Evolutionary conservation across 1,140 invertebrate genomes (phyloP).

Genomic region (Papilio helenus): DNA sequence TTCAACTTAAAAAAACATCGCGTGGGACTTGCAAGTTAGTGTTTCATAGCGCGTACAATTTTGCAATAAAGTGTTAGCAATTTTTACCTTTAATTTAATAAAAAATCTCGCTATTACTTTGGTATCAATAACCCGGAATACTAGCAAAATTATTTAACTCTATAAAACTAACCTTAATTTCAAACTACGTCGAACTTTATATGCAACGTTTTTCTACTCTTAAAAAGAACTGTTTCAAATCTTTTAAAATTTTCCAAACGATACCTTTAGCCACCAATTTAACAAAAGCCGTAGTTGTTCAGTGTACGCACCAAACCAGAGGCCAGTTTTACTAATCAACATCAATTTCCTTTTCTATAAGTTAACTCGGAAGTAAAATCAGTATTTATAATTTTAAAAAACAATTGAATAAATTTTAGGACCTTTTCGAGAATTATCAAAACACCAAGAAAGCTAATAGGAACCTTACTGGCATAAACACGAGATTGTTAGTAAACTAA

Average conservation of each 20-base stretch:
- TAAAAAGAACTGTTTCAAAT: background rate
- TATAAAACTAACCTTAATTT: no score
- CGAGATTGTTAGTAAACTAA: no score
- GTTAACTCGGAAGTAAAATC: background rate
- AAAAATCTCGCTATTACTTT: no score
- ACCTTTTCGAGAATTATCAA: no score
- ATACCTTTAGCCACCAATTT: background rate
- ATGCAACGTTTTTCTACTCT: background rate
- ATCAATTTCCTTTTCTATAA: background rate
- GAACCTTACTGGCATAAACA: no score
- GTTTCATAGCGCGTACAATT: background rate
- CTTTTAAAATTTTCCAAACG: background rate
- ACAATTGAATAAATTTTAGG: no score
- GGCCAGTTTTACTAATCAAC: background rate
- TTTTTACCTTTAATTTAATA: background rate
- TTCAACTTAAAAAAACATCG: background rate
- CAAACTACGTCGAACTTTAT: no score
- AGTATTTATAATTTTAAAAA: background rate
- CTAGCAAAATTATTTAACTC: no score
- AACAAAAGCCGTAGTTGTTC: background rate
- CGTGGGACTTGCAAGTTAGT: background rate
- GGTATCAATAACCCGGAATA: no score
- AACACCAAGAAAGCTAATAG: no score
- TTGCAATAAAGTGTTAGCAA: background rate
- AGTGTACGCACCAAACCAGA: background rate